These are phyloP conservation scores for Thamnophis elegans DNA, from an alignment of 2,797 vertebrate genomes.

Conservation along the genomic window DNA sequence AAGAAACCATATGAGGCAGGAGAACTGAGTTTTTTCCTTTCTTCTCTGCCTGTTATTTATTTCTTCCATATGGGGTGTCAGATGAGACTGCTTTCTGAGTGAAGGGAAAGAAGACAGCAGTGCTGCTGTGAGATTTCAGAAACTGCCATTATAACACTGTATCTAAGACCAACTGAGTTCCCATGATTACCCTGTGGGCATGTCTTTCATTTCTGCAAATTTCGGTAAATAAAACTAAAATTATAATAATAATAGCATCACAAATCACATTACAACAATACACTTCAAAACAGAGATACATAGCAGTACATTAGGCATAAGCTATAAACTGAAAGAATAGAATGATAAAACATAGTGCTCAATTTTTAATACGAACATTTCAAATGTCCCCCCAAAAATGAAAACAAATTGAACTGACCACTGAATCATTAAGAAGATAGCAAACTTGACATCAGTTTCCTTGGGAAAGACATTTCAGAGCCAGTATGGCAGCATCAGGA, in stretches of 20 bases:
- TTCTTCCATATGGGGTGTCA: not conserved
- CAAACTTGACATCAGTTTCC: not conserved
- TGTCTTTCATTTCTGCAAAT: not conserved
- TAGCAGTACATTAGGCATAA: not conserved
- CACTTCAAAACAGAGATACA: not conserved
- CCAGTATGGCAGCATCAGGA: not conserved
- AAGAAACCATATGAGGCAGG: not conserved
- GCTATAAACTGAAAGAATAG: not conserved
- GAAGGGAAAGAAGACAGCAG: not conserved
- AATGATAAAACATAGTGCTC: not conserved
- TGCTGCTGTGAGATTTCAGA: not conserved
- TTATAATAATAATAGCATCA: not conserved
- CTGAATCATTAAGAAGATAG: not conserved
- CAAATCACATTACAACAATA: not conserved
- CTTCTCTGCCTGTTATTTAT: not conserved
- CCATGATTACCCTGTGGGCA: not conserved
- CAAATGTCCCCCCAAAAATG: not conserved
- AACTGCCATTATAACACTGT: not conserved
- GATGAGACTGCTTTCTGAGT: not conserved
- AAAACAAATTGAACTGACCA: not conserved
- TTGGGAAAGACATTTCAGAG: not conserved
- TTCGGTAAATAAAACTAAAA: not conserved
- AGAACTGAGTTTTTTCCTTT: not conserved
- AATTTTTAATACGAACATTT: not conserved
- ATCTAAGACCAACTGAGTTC: not conserved